Percentiles rank a stretch among this genome's conserved stretches.
Evolutionary conservation across 1,140 invertebrate species (phyloP).

Genomic region (Drosophila leontia): DNA sequence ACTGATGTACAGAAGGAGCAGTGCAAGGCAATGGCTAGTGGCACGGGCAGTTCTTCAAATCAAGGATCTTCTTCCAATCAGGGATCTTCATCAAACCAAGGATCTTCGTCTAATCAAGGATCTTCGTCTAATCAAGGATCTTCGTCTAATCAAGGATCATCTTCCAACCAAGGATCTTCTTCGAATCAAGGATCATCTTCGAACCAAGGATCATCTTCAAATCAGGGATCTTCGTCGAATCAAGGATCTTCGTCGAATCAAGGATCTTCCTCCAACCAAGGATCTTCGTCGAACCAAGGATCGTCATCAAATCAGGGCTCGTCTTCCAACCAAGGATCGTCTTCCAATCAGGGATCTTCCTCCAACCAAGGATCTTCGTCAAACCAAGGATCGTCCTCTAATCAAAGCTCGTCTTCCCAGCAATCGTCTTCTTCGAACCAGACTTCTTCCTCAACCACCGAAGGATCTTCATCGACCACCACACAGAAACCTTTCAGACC

Average conservation of each 20-base stretch:
- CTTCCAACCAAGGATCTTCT: background rate
- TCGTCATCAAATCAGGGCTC: slow-evolving; percentile 20
- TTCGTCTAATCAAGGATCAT: background rate
- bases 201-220: slow-evolving; percentile 42
- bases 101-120: slow-evolving; percentile 46
- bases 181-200: slow-evolving; percentile 11
- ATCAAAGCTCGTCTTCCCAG: slow-evolving; percentile 11
- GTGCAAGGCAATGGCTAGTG: slow-evolving; percentile 86
- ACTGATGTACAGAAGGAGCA: slow-evolving; percentile 87
- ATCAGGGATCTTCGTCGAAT: slow-evolving; percentile 38
- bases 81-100: slow-evolving; percentile 44
- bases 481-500: slow-evolving; percentile 73
- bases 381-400: slow-evolving; percentile 22
- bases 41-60: slow-evolving; percentile 39
- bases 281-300: slow-evolving; percentile 16
- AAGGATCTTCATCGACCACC: slow-evolving; percentile 44
- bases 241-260: slow-evolving; percentile 40
- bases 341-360: slow-evolving; percentile 33
- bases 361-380: slow-evolving; percentile 14
- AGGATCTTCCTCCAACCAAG: slow-evolving; percentile 45
- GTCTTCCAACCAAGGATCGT: slow-evolving; percentile 39
- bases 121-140: background rate
- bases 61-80: slow-evolving; percentile 50
- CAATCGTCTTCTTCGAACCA: slow-evolving; percentile 49
- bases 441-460: slow-evolving; percentile 23